phyloP scores from a whole-genome alignment of 1,140 invertebrate species.

The Apis dorsata region DNA sequence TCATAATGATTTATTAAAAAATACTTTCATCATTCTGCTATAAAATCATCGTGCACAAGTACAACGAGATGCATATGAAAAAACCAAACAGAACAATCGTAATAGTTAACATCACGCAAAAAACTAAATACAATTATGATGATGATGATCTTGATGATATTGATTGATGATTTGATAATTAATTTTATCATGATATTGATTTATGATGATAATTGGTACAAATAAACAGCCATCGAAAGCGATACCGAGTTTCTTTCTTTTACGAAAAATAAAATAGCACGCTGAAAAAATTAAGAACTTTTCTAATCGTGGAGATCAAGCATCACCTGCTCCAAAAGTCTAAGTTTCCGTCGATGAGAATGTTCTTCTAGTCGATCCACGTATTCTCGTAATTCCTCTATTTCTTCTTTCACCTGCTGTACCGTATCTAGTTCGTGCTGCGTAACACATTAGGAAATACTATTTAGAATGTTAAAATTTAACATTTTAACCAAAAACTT shows the following conservation, averaged over 20 bases:
- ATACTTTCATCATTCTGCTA: background rate
- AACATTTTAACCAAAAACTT: background rate
- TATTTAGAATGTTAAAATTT: slow-evolving; percentile 1
- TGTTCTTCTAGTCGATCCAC: slow-evolving; percentile 94
- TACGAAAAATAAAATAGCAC: slow-evolving; percentile 21
- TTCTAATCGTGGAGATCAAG: slow-evolving; percentile 9
- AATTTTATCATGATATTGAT: background rate
- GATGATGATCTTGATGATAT: slow-evolving; percentile 3
- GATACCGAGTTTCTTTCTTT: background rate
- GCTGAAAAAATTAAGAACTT: background rate
- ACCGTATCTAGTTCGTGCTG: slow-evolving; percentile 93
- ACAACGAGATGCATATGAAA: slow-evolving; percentile 5
- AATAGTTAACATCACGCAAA: background rate
- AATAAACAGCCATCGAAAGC: slow-evolving; percentile 23
- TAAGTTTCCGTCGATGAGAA: slow-evolving; percentile 90
- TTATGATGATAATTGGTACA: background rate
- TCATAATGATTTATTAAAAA: slow-evolving; percentile 33
- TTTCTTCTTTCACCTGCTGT: slow-evolving; percentile 95
- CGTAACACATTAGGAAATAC: slow-evolving; percentile 40
- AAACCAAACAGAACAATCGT: slow-evolving; percentile 11
- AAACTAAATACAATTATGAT: slow-evolving; percentile 21
- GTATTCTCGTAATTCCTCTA: slow-evolving; percentile 94
- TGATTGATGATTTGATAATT: background rate
- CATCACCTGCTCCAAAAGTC: slow-evolving; percentile 92
- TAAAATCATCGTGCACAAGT: slow-evolving; percentile 31